Conservation (phyloP, 1,140 invertebrate species). For the Luehdorfia chinensis region DNA sequence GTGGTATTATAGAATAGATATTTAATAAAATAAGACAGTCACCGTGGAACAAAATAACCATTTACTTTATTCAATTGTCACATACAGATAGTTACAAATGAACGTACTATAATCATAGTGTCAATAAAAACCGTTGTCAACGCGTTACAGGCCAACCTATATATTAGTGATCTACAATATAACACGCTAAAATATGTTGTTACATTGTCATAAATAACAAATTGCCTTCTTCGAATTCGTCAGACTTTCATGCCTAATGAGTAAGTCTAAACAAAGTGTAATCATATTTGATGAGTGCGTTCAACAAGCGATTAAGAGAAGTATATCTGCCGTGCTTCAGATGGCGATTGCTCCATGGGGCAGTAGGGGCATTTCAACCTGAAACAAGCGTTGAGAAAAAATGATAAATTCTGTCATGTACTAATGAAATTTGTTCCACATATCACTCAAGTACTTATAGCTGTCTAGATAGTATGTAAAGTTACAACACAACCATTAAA, state of each 20-base stretch:
- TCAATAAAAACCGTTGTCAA: background rate
- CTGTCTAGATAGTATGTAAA: too few species aligned
- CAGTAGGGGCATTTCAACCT: constrained; percentile 99
- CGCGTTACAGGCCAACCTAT: background rate
- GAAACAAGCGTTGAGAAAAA: constrained; percentile 32
- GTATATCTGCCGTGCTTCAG: constrained; percentile 94
- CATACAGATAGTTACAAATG: background rate
- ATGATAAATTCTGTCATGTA: too few species aligned
- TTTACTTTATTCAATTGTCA: constrained; percentile 7
- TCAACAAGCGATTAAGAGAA: constrained; percentile 80
- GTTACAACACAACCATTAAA: background rate
- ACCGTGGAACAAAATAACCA: constrained; percentile 3
- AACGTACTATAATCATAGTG: background rate
- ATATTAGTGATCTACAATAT: constrained; percentile 7
- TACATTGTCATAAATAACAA: constrained; percentile 3
- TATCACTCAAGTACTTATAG: too few species aligned
- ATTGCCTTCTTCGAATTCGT: background rate
- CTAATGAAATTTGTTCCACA: too few species aligned
- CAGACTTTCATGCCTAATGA: background rate
- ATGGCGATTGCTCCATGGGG: constrained; percentile 95
- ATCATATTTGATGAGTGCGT: constrained; percentile 3
- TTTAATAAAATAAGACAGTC: too few species aligned
- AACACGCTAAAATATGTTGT: constrained; percentile 4
- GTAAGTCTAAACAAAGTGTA: constrained; percentile 7
- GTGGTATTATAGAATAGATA: too few species aligned